Conservation (phyloP, 2,113 vertebrate species). For the Melanerpes formicivorus region DNA sequence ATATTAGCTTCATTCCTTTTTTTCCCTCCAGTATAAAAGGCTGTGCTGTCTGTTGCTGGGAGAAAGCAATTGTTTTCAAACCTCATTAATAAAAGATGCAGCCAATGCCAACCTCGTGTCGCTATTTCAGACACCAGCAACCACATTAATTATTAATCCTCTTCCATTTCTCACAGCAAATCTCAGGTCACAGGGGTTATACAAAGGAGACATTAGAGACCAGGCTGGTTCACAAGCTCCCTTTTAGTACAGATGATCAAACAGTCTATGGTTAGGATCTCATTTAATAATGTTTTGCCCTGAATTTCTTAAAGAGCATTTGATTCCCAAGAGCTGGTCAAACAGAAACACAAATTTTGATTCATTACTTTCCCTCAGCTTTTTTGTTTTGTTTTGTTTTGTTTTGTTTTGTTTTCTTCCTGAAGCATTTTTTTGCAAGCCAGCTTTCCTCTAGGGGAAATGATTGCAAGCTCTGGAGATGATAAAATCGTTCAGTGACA, state of each 20-base stretch:
- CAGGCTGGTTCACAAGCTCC: background rate
- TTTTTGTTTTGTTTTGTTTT: background rate
- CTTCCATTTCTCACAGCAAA: constrained; percentile 51
- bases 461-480: background rate
- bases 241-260: constrained; percentile 8
- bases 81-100: constrained; percentile 58
- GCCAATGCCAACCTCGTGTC: constrained; percentile 31
- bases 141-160: constrained; percentile 49
- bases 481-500: background rate
- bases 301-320: background rate
- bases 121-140: constrained; percentile 37
- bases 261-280: background rate
- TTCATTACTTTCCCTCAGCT: background rate
- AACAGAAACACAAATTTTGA: background rate
- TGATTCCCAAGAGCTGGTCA: background rate
- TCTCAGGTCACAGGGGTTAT: constrained; percentile 23
- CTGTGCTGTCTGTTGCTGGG: background rate
- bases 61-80: constrained; percentile 60
- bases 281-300: constrained; percentile 21
- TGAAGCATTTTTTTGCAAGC: background rate
- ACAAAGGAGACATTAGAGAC: constrained; percentile 50
- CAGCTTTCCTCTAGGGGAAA: background rate
- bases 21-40: background rate
- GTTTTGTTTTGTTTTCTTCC: background rate
- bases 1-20: background rate